Evolutionary conservation across 2,113 vertebrate genomes (phyloP), one percentile per base, ranked within the genome.

Genomic region (Labrus mixtus): DNA sequence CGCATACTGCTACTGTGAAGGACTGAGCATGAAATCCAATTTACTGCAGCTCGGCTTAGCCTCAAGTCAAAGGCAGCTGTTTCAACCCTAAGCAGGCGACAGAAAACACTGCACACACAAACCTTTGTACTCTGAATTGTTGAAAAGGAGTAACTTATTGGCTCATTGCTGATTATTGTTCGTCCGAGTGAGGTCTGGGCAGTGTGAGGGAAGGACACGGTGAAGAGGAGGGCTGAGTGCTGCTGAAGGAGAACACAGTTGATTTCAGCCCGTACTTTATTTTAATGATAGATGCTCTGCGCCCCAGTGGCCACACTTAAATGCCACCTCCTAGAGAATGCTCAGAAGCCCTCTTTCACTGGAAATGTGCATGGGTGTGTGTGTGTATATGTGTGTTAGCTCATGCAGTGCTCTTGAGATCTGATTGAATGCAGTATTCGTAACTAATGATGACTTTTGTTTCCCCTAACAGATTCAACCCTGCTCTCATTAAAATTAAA

Each of bases 271-370:
- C 76, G 73, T 74, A 83, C 89, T 91, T 87, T 88, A 85, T 89
- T 91, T 91, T 87, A 91, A 91, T 93, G 90, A 93, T 90, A 80
- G 88, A 92, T 91, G 90, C 56, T 86, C 84, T 85, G 76, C 78
- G 41, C 82, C 85, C 82, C 83, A 86, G 87, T 72, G 78, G 65
- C 83, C 73, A 50, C 50, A 51, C 87, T 88, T 87, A 86, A 87
- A 90, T 86, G 86, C 87, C 45, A 73, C 79, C 89, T 85, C 74
- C 73, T 55, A 50, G 67, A 71, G 63, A 85, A 81, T 79, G 81
- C 86, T 87, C 81, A 81, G 66, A 88, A 90, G 84, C 79, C 83
- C 72, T 81, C 73, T 85, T 76, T 84, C 53, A 55, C 70, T 76
- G 66, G 11, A 76, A 72, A 70, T 55, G 25, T 66, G 29, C 29